Evolutionary conservation across 2,888 invertebrate species (phyloP).

Genomic region (Philaethria dido): DNA sequence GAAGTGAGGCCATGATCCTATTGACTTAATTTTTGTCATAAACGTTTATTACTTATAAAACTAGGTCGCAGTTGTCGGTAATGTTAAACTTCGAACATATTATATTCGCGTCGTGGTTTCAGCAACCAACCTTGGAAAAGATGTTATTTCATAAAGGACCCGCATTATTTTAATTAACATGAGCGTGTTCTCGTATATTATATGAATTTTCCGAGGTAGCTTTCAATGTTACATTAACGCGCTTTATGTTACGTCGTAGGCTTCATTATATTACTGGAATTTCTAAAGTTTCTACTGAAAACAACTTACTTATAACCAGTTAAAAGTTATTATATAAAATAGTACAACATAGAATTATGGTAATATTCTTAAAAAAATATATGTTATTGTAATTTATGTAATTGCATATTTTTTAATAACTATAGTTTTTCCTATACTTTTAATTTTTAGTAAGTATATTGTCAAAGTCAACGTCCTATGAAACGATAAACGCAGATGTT

Average conservation of each 20-base stretch:
- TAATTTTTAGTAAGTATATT: neutral
- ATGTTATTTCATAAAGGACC: constrained; percentile 17
- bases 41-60: constrained; percentile 3
- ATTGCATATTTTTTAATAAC: too few relatives aligned
- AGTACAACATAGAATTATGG: too few relatives aligned
- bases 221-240: constrained; percentile 7
- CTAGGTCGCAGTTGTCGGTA: constrained; percentile 16
- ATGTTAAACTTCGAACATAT: constrained; percentile 12
- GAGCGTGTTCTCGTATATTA: constrained; percentile 11
- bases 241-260: neutral
- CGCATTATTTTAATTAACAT: constrained; percentile 20
- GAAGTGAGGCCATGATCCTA: neutral
- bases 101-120: constrained; percentile 7
- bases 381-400: too few relatives aligned
- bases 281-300: neutral
- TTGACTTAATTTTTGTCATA: constrained; percentile 1
- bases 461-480: neutral
- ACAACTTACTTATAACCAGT: neutral
- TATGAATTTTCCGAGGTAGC: constrained; percentile 4
- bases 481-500: neutral
- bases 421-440: too few relatives aligned
- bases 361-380: too few relatives aligned
- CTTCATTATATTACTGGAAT: neutral
- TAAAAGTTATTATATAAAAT: neutral
- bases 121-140: constrained; percentile 21